phyloP scores from a whole-genome alignment of 2,888 invertebrate species.

The Drosophila subsilvestris region DNA sequence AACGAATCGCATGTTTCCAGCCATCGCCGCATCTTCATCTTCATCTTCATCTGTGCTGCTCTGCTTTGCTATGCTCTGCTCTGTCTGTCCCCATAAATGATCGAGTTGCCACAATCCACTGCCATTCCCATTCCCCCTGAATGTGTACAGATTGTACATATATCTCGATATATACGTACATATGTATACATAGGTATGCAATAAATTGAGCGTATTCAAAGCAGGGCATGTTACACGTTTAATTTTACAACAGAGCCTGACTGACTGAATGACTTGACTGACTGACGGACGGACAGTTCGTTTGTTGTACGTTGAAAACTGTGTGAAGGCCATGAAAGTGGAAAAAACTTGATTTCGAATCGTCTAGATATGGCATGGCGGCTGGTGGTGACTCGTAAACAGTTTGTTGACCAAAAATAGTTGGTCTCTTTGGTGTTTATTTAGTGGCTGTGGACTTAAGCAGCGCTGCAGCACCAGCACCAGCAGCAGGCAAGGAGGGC shows the following conservation, averaged over 20 bases:
- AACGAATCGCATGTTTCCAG: conserved; percentile 63
- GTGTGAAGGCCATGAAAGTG: conserved; percentile 80
- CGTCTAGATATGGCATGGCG: conserved; percentile 6
- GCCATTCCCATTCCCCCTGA: neutral
- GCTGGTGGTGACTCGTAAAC: conserved; percentile 50
- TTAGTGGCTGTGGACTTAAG: neutral
- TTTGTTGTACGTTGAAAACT: conserved; percentile 59
- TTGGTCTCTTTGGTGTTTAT: neutral
- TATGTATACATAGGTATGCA: too few relatives aligned
- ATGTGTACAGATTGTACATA: conserved; percentile 4
- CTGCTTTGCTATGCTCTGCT: too few relatives aligned
- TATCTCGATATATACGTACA: conserved; percentile 1
- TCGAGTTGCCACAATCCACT: conserved; percentile 47
- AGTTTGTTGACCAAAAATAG: conserved; percentile 75
- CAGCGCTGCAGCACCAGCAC: too few relatives aligned
- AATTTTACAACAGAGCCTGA: conserved; percentile 45
- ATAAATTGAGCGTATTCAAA: conserved; percentile 58
- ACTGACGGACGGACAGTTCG: conserved; percentile 19
- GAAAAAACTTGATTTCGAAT: conserved; percentile 50
- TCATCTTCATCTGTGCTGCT: conserved; percentile 12
- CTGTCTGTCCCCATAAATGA: conserved; percentile 43
- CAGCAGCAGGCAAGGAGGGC: neutral
- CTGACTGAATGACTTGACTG: conserved; percentile 6
- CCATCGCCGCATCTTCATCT: conserved; percentile 17
- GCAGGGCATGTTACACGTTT: conserved; percentile 70